Evolutionary conservation across 2,888 invertebrate genomes (phyloP).

Genomic region (Drymonia ruficornis): DNA sequence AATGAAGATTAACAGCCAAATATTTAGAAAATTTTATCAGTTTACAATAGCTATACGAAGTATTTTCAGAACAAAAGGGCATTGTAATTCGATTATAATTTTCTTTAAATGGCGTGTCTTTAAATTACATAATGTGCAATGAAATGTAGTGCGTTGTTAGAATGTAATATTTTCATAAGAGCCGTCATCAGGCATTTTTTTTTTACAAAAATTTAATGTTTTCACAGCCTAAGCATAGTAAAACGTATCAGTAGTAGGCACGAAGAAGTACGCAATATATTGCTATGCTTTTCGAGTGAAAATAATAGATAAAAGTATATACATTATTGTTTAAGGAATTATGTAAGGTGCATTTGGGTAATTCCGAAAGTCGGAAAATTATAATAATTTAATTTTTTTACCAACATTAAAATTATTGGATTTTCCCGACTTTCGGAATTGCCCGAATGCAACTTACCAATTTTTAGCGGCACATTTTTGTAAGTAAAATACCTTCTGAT

Average conservation of each 20-base stretch:
- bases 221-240: conserved; percentile 4
- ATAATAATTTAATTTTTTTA: no score
- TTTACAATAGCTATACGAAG: not conserved
- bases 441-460: no score
- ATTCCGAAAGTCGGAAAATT: no score
- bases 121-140: no score
- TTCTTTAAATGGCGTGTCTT: not conserved
- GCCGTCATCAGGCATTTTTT: not conserved
- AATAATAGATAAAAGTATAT: not conserved
- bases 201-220: not conserved
- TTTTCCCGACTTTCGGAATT: no score
- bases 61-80: no score
- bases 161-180: not conserved
- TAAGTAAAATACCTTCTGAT: no score
- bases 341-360: no score
- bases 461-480: no score
- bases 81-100: not conserved
- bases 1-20: no score
- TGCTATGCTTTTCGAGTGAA: not conserved
- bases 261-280: not conserved
- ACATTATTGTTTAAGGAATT: no score
- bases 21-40: not conserved
- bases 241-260: conserved; percentile 4
- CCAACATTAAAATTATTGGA: no score
- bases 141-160: not conserved